These are phyloP conservation scores for Solen grandis DNA, from an alignment of 1,140 invertebrate species.

Conservation along the genomic window DNA sequence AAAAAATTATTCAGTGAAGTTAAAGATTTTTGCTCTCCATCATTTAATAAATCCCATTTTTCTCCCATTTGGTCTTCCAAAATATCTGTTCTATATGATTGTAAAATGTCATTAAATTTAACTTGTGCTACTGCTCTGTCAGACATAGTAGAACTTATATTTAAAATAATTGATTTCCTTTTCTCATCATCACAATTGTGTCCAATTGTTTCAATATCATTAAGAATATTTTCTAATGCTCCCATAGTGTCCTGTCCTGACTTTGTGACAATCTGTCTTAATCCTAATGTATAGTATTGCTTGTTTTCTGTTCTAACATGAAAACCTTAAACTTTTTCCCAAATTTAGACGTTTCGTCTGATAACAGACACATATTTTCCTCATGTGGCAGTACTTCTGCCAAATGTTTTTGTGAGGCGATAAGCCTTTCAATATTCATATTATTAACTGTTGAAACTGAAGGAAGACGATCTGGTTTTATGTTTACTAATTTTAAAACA, in stretches of 20 bases:
- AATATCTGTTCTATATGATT: slow-evolving; percentile 42
- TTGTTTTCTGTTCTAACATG: not conserved
- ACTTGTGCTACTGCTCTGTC: slow-evolving; percentile 46
- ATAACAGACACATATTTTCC: slow-evolving; percentile 13
- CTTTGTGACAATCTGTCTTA: slow-evolving; percentile 46
- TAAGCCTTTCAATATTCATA: slow-evolving; percentile 33
- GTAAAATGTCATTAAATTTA: slow-evolving; percentile 42
- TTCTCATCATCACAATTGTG: slow-evolving; percentile 11
- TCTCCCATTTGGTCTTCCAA: slow-evolving; percentile 15
- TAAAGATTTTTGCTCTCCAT: slow-evolving; percentile 15
- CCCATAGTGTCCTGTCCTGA: slow-evolving; percentile 6
- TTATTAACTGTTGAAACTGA: slow-evolving; percentile 37
- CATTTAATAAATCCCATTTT: slow-evolving; percentile 11
- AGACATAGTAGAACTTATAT: slow-evolving; percentile 54
- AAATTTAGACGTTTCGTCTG: slow-evolving; percentile 37
- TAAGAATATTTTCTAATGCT: slow-evolving; percentile 34
- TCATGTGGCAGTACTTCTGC: slow-evolving; percentile 4
- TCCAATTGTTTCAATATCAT: no score
- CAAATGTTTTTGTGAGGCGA: slow-evolving; percentile 11
- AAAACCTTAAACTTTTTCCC: slow-evolving; percentile 30
- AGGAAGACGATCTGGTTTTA: slow-evolving; percentile 21
- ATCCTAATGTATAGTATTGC: not conserved
- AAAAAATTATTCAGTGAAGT: slow-evolving; percentile 37
- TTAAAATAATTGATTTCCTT: slow-evolving; percentile 40
- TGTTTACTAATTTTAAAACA: slow-evolving; percentile 16